Conservation (phyloP, 2,888 invertebrate genomes). For the Stenurella melanura region DNA sequence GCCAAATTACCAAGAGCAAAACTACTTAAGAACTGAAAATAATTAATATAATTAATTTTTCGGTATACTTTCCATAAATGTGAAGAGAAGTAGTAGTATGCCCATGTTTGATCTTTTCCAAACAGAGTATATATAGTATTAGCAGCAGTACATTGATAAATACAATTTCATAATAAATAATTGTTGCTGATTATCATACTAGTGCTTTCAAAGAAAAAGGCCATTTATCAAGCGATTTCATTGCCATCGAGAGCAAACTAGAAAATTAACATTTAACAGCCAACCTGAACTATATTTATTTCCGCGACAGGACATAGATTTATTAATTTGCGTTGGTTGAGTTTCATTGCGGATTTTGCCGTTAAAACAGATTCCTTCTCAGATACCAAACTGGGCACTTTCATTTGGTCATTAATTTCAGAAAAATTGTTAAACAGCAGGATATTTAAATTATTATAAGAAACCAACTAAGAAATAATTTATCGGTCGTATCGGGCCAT, state of each 20-base stretch:
- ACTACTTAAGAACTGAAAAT: too few relatives aligned
- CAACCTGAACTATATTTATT: conserved; percentile 28
- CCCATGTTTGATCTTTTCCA: too few relatives aligned
- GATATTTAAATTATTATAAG: conserved; percentile 57
- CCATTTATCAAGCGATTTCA: conserved; percentile 33
- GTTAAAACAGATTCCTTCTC: conserved; percentile 41
- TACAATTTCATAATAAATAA: conserved; percentile 23
- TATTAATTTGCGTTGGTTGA: conserved; percentile 39
- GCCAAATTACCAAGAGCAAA: too few relatives aligned
- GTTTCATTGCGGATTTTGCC: conserved; percentile 30
- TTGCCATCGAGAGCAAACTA: conserved; percentile 27
- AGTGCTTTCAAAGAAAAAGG: conserved; percentile 27
- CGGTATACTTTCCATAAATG: too few relatives aligned
- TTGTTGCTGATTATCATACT: conserved; percentile 28
- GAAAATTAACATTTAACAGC: conserved; percentile 32
- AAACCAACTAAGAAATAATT: conserved; percentile 52
- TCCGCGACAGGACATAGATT: conserved; percentile 22
- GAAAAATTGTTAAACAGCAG: conserved; percentile 55
- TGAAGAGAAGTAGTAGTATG: too few relatives aligned
- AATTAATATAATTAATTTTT: too few relatives aligned
- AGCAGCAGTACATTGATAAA: conserved; percentile 13
- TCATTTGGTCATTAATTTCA: conserved; percentile 50
- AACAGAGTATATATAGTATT: too few relatives aligned
- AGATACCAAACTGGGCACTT: conserved; percentile 43
- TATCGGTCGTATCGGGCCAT: conserved; percentile 55